Base-by-base conservation (phyloP, 2,888 invertebrate species). In the Volucella inanis region DNA sequence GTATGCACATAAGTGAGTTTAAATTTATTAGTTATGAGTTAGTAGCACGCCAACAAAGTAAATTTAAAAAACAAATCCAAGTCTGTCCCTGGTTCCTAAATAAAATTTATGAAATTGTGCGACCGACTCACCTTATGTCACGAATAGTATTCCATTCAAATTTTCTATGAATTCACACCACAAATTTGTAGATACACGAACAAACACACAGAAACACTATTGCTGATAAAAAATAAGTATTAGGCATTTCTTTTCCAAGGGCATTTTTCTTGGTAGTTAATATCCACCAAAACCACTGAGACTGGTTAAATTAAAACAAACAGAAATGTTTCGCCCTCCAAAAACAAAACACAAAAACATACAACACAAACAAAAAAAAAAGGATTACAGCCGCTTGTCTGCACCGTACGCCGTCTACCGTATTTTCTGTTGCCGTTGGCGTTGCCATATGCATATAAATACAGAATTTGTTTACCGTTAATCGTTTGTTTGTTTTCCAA, bases 401-500 rank as follows among this genome's bases (percentile, higher is more conserved):
- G 31, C 6, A 31, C 31, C 31, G 2, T 31, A 31, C 31, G 31
- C 6, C 6, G 31, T 31, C 31, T 31, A 31, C 6, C 31, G 31
- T 6, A 6, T 31, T 31, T 31, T 0, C 31, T 31, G 31, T 31
- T 31, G 31, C 31, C 31, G 31, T 31, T 31, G 31, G 4, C 31
- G 31, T 31, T 4, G 31, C 31, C 31, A 31, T 31, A 31, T 31
- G 11, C 14, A 31, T 43, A 72, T 54, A 12, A 45, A 64, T 38
- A 64, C 11, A 10, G 12, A 10, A 45, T 14, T 38, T 47, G 31
- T 38, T 38, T 62, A 14, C 22, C 38, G 49, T 39, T 64, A 31
- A 62, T 49, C 55, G 54, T 54, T 65, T 72, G 57, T 79, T 72
- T 79, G 47, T 72, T 79, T 72, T 61, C 1, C 50, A 55, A 50